Percentiles rank a stretch among this genome's conserved stretches.
Conservation (phyloP, 1,140 invertebrate species). For the Atta colombica region DNA sequence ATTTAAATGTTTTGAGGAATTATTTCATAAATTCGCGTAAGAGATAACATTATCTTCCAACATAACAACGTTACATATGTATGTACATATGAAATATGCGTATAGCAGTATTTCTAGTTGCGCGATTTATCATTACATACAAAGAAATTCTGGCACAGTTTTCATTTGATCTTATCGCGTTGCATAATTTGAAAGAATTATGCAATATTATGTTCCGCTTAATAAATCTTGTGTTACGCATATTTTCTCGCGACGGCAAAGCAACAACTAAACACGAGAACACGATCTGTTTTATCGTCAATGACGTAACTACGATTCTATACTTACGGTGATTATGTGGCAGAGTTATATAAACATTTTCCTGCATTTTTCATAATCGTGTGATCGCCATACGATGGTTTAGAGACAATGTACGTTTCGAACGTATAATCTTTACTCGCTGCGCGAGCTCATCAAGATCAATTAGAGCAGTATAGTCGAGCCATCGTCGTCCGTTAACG, state of each 20-base stretch:
- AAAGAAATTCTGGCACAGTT: conserved; percentile 45
- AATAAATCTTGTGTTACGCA: conserved; percentile 49
- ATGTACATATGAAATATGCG: neutral
- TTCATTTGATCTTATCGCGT: conserved; percentile 45
- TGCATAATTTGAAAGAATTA: conserved; percentile 44
- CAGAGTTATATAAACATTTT: conserved; percentile 51
- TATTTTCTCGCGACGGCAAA: conserved; percentile 38
- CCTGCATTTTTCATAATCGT: neutral
- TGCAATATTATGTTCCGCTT: conserved; percentile 48
- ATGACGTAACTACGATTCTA: conserved; percentile 31
- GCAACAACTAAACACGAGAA: conserved; percentile 1
- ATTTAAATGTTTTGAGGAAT: neutral
- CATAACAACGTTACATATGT: neutral
- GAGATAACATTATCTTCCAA: conserved; percentile 3
- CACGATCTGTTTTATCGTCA: conserved; percentile 40
- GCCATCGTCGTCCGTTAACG: conserved; percentile 75
- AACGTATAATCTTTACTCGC: conserved; percentile 69
- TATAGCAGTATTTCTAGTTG: neutral
- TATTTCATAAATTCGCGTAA: conserved; percentile 18
- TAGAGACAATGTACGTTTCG: conserved; percentile 14
- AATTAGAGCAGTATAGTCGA: conserved; percentile 71
- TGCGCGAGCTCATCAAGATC: conserved; percentile 72
- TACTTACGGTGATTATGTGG: conserved; percentile 21
- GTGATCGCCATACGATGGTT: neutral
- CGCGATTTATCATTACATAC: conserved; percentile 36